These are phyloP conservation scores for Holacanthella duospinosa DNA, from an alignment of 2,888 invertebrate genomes.

Conservation along the genomic window DNA sequence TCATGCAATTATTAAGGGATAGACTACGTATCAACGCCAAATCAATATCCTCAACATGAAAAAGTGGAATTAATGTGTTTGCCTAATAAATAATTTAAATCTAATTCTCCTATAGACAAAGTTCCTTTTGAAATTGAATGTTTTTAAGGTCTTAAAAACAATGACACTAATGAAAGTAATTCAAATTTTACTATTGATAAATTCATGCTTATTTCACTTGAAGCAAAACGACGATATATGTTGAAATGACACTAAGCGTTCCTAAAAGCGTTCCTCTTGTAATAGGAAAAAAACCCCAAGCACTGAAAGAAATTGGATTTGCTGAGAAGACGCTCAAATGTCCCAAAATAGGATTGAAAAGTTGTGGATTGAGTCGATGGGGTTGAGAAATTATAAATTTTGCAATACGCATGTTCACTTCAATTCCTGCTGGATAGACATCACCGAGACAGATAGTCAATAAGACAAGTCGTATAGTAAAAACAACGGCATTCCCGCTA, in stretches of 20 bases:
- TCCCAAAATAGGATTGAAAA: slow-evolving; percentile 14
- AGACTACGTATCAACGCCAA: no score
- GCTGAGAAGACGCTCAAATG: slow-evolving; percentile 12
- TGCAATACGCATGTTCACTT: slow-evolving; percentile 12
- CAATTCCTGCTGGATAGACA: slow-evolving; percentile 14
- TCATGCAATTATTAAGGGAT: no score
- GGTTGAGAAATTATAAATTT: slow-evolving; percentile 10
- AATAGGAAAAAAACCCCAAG: slow-evolving; percentile 16
- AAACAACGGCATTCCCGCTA: slow-evolving; percentile 8
- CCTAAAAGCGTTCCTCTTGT: slow-evolving; percentile 13
- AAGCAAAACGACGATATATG: slow-evolving; percentile 13
- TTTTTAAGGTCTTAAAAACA: no score
- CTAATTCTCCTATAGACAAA: no score
- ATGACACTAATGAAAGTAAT: no score
- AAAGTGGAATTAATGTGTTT: no score
- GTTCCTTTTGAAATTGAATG: no score
- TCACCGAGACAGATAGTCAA: slow-evolving; percentile 18
- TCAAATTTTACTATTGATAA: no score
- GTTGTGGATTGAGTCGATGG: background rate
- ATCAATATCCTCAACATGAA: no score
- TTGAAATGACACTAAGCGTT: slow-evolving; percentile 10
- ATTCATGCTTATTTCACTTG: slow-evolving; percentile 8
- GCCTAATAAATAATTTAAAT: no score
- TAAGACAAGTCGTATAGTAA: slow-evolving; percentile 12
- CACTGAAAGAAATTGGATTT: slow-evolving; percentile 14